A percentile compares a stretch with the other conserved stretches of the same genome.
Evolutionary conservation across 30 jellyfish, hydroid and myxozoan species (phyloP).

Genomic region (Pseudorhiza aurosa): DNA sequence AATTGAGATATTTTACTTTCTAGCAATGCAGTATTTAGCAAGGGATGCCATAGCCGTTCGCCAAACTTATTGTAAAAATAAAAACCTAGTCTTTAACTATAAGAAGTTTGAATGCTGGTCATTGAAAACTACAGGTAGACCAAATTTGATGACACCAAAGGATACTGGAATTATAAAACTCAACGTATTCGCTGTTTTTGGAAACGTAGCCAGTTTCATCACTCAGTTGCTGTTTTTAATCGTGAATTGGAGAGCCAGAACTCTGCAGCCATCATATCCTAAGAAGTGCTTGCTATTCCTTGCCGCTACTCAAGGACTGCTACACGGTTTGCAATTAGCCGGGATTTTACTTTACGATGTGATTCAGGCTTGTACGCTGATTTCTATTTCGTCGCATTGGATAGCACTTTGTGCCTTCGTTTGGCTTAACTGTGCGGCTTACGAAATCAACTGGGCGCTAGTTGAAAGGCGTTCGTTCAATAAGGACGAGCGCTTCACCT

Average conservation of each 20-base stretch:
- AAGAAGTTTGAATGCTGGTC: not conserved
- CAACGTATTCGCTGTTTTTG: not conserved
- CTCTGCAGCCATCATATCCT: constrained; percentile 18
- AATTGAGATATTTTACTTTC: not conserved
- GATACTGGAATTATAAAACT: not conserved
- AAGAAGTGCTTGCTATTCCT: constrained; percentile 23
- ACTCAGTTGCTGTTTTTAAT: constrained; percentile 12
- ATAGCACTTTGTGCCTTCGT: constrained; percentile 44
- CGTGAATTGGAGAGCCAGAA: not conserved
- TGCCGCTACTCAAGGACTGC: constrained; percentile 20
- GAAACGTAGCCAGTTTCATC: constrained; percentile 25
- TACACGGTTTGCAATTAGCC: constrained; percentile 34
- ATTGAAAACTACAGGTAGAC: not conserved
- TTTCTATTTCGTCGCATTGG: constrained; percentile 62
- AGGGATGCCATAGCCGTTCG: not conserved
- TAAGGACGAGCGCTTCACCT: constrained; percentile 39
- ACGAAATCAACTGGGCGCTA: constrained; percentile 16
- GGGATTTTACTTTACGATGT: not conserved
- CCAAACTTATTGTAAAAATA: not conserved
- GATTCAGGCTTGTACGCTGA: constrained; percentile 23
- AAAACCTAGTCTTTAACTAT: not conserved
- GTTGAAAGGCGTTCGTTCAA: not conserved
- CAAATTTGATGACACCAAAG: not conserved
- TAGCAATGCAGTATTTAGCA: constrained; percentile 22
- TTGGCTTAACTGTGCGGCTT: constrained; percentile 48